Base-by-base conservation (phyloP, 2,797 vertebrate species). In the Periparus ater region DNA sequence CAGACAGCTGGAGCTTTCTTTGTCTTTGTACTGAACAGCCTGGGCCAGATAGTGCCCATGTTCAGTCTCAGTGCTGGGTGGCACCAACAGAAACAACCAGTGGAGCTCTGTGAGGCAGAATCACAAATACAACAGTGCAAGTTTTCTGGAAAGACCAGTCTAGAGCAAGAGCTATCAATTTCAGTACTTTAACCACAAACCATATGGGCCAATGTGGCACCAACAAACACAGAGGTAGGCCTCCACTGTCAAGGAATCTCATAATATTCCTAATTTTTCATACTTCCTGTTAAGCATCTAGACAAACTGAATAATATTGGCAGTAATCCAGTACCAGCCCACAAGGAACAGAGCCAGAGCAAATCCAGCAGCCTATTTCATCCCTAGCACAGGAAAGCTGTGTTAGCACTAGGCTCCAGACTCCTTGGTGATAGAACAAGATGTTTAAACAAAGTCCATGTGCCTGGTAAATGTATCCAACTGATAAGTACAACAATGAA, bases 41-140 rank as follows among this genome's bases (percentile, higher is more conserved):
- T 21, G 19, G 13, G 27, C 23, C 62, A 75, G 20, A 18, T 0
- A 45, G n/a, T 16, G 27, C 42, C 36, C 7, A 0, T 0, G 1
- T 68, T 92, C 72, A 65, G 67, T 42, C 34, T 29, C 87, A 57
- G 26, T 29, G 23, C 44, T 66, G 34, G 26, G 29, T 57, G 42
- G 51, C 68, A 83, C 32, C 2, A 6, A 76, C 10, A 79, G 72
- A 76, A 88, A 86, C 23, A 47, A 14, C 18, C 65, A 66, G 27
- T 4, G 3, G 36, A 84, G 47, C 38, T 61, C 36, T 27, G 58
- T 32, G 47, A 44, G 30, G 42, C 38, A 80, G 75, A 76, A 77
- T 60, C 53, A 63, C 29, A 54, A 53, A 78, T 0, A 3, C 16
- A 30, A 82, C 29, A 57, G 57, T 30, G 26, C 23, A 54, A 26